Conservation (phyloP, 2,797 vertebrate genomes). For the Oreochromis grahami region DNA sequence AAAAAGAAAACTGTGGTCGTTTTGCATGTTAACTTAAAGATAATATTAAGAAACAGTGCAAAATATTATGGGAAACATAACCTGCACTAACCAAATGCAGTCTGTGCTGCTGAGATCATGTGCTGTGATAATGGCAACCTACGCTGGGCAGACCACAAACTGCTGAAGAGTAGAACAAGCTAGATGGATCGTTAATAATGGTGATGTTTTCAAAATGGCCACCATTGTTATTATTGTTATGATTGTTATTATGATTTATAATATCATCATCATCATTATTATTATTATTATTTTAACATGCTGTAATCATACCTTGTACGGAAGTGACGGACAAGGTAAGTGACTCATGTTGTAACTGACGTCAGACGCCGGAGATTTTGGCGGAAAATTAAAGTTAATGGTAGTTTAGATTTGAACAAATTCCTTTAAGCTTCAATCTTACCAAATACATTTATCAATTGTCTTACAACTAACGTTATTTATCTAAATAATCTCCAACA, state of each 20-base stretch:
- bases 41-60: neutral
- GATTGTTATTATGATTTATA: neutral
- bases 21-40: neutral
- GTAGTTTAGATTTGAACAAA: too few relatives aligned
- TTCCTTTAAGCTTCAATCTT: too few relatives aligned
- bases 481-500: too few relatives aligned
- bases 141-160: neutral
- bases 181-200: neutral
- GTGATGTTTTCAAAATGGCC: neutral
- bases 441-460: too few relatives aligned
- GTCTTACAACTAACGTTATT: too few relatives aligned
- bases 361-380: too few relatives aligned
- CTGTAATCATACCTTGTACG: neutral
- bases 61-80: neutral
- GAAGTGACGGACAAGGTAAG: too few relatives aligned
- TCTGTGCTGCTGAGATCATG: neutral
- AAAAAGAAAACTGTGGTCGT: fast-evolving
- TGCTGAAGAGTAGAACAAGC: neutral
- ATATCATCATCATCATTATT: neutral
- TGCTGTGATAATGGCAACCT: neutral
- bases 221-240: neutral
- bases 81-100: neutral
- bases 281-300: neutral
- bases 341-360: too few relatives aligned
- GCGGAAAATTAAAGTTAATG: too few relatives aligned